Conservation (phyloP, 2,888 invertebrate species). For the Dendrolimus houi region DNA sequence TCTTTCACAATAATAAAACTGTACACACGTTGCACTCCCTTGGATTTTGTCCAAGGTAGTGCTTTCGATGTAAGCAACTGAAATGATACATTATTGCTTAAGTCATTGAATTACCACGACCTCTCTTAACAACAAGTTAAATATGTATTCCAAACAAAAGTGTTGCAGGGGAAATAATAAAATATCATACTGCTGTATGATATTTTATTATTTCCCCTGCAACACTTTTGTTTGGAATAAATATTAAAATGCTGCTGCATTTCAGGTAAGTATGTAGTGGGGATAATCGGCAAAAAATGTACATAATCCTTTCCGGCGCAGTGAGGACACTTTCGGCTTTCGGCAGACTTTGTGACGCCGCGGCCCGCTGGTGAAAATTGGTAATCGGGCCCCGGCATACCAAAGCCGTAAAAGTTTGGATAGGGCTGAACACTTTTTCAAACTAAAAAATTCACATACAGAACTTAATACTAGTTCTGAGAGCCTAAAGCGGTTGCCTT, state of each 20-base stretch:
- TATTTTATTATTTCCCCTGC: background rate
- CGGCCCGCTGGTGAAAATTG: conserved; percentile 40
- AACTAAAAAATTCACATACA: no score
- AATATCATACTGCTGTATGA: conserved; percentile 5
- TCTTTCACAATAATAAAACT: no score
- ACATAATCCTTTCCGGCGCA: conserved; percentile 65
- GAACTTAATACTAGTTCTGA: no score
- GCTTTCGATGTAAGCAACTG: conserved; percentile 2
- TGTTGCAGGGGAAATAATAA: background rate
- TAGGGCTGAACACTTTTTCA: conserved; percentile 37
- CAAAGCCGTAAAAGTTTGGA: conserved; percentile 35
- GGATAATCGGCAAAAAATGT: conserved; percentile 56
- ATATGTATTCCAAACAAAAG: background rate
- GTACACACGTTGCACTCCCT: no score
- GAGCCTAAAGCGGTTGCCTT: no score
- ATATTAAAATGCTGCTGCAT: background rate
- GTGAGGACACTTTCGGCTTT: conserved; percentile 37
- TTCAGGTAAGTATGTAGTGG: conserved; percentile 44
- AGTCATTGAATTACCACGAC: no score
- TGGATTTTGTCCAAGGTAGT: background rate
- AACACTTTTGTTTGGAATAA: background rate
- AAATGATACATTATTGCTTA: background rate
- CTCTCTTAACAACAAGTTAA: background rate
- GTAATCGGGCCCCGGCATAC: conserved; percentile 46
- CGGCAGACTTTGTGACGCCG: conserved; percentile 71